Percentiles rank a stretch among this genome's conserved stretches.
Evolutionary conservation across 2,113 vertebrate genomes (phyloP).

Genomic region (Syngnathus floridae): DNA sequence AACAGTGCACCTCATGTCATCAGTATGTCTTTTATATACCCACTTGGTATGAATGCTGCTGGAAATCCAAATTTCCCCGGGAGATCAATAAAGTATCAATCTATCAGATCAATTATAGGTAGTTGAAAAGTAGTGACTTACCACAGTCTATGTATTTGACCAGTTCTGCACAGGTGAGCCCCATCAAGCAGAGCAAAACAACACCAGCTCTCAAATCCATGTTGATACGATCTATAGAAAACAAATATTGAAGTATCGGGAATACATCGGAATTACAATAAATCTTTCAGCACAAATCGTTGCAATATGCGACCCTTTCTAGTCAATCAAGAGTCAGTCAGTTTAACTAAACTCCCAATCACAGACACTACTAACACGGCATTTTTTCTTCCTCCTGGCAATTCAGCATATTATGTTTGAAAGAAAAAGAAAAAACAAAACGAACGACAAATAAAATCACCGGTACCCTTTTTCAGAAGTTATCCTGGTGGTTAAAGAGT

Average conservation of each 20-base stretch:
- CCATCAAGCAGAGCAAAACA: slow-evolving; percentile 53
- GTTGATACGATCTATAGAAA: slow-evolving; percentile 7
- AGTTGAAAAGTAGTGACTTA: slow-evolving; percentile 44
- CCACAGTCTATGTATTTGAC: slow-evolving; percentile 76
- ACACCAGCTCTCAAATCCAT: slow-evolving; percentile 55
- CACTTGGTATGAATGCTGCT: too few relatives aligned
- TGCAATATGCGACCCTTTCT: slow-evolving; percentile 8
- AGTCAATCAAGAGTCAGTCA: background rate
- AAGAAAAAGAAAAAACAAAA: background rate
- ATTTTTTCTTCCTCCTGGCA: background rate
- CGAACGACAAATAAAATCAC: background rate
- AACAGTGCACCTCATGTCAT: too few relatives aligned
- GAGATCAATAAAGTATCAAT: too few relatives aligned
- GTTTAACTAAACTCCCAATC: background rate
- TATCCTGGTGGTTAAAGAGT: rapidly evolving
- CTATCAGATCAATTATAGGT: too few relatives aligned
- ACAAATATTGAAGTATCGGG: background rate
- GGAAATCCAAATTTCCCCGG: too few relatives aligned
- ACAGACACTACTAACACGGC: background rate
- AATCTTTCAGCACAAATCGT: background rate
- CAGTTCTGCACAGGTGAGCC: slow-evolving; percentile 55
- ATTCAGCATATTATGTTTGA: background rate
- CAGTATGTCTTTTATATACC: too few relatives aligned
- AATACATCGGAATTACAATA: rapidly evolving
- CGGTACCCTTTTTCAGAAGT: background rate